A percentile compares a stretch with the other conserved stretches of the same genome.
These are phyloP conservation scores for Sebastiscus tertius DNA, from an alignment of 2,797 vertebrate species.

Conservation along the genomic window DNA sequence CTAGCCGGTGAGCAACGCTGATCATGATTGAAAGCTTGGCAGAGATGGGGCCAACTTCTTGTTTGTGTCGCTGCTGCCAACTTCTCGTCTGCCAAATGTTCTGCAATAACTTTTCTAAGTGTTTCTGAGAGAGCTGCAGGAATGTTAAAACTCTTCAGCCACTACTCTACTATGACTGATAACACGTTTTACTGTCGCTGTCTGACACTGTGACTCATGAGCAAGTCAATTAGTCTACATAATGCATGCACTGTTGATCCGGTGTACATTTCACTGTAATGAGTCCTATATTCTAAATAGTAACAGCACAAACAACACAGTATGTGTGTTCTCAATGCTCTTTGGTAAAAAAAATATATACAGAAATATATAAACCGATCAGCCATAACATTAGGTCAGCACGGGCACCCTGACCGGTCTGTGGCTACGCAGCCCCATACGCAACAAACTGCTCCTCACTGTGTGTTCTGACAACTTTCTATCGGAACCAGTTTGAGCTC, in stretches of 20 bases:
- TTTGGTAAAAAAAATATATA: too few relatives aligned
- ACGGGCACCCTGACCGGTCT: too few relatives aligned
- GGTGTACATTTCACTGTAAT: not conserved
- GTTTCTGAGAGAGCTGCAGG: conserved; percentile 45
- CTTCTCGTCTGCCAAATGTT: conserved; percentile 50
- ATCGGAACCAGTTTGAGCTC: too few relatives aligned
- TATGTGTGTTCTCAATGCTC: not conserved
- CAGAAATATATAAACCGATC: too few relatives aligned
- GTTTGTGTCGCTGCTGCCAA: conserved; percentile 64
- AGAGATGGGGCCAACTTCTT: conserved; percentile 57
- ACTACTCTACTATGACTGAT: conserved; percentile 25
- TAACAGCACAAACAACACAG: not conserved
- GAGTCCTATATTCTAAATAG: not conserved
- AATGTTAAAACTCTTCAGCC: conserved; percentile 34
- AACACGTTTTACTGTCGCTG: not conserved
- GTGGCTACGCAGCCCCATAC: too few relatives aligned
- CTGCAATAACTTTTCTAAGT: conserved; percentile 55
- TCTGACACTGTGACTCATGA: conserved; percentile 2
- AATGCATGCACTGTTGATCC: not conserved
- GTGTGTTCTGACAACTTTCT: too few relatives aligned
- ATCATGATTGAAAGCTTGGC: conserved; percentile 63
- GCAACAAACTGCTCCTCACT: too few relatives aligned
- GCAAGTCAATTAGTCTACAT: not conserved
- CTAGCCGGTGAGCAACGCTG: conserved; percentile 51
- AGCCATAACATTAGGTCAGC: accelerated